Conservation (phyloP, 2,797 vertebrate species). For the Naso thynnoides region DNA sequence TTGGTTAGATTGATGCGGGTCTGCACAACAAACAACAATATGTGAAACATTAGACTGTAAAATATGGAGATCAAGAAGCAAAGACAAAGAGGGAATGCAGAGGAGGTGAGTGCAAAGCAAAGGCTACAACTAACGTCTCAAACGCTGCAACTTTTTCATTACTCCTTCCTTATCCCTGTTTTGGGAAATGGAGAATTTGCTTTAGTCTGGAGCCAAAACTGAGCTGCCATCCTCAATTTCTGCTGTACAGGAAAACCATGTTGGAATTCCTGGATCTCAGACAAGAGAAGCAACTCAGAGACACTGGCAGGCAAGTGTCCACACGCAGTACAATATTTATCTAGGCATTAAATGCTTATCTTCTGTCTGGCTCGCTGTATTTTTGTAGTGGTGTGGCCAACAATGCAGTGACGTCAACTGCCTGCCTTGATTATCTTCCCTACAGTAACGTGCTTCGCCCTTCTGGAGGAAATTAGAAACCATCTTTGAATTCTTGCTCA, state of each 20-base stretch:
- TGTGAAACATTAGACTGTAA: neutral
- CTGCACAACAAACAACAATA: neutral
- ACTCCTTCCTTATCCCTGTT: constrained; percentile 48
- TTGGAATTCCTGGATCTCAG: constrained; percentile 76
- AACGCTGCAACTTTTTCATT: constrained; percentile 23
- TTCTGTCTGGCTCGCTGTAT: constrained; percentile 80
- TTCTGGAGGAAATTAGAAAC: constrained; percentile 69
- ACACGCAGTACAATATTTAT: constrained; percentile 81
- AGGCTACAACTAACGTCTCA: neutral
- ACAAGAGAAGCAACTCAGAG: constrained; percentile 77
- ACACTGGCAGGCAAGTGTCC: constrained; percentile 76
- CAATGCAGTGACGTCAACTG: constrained; percentile 81
- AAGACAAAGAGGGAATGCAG: constrained; percentile 10
- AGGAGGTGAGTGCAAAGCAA: constrained; percentile 12
- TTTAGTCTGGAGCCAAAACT: constrained; percentile 56
- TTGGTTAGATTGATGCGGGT: constrained; percentile 44
- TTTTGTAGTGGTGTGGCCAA: constrained; percentile 73
- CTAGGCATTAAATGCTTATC: constrained; percentile 84
- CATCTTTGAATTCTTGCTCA: constrained; percentile 40
- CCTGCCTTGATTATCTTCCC: constrained; percentile 72
- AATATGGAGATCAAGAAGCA: constrained; percentile 1
- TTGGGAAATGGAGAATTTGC: constrained; percentile 61
- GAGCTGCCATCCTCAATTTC: constrained; percentile 64
- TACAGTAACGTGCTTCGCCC: constrained; percentile 50
- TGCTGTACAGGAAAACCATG: constrained; percentile 72